Base-by-base conservation (phyloP, 1,140 invertebrate species). In the Drosophila athabasca region DNA sequence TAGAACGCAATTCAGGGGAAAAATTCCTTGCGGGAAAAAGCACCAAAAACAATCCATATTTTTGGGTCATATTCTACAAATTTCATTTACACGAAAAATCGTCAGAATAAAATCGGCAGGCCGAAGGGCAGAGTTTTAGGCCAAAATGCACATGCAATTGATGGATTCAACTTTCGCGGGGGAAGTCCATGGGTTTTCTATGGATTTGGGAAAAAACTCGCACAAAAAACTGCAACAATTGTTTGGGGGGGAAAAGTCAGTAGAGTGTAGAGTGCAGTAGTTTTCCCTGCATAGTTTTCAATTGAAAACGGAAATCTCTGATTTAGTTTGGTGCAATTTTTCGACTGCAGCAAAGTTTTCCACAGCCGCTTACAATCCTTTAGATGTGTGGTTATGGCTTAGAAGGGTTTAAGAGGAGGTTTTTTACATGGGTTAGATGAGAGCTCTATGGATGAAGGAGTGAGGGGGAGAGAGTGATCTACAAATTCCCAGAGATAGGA, bases 231-330 rank as follows among this genome's bases (percentile, higher is more conserved):
- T 31, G 24, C 29, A 35, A 44, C 62, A 48, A 35, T 64, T 64
- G 54, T 64, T 60, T 48, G 62, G 35, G 9, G 29, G 29, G 31
- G 3, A 35, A 35, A 6, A 29, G 29, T 8, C 29, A 7, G 29
- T 11, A 13, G 35, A 39, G 19, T 8, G 35, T 29, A 19, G 17
- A 19, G 17, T 19, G 17, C 17, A 19, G 17, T 19, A 48, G 62
- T 64, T 64, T 48, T 13, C 35, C 2, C 43, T 48, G 62, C 62
- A 64, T 59, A 48, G 66, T 69, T 69, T 69, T 69, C 64, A 50
- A 69, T 69, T 69, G 52, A 13, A 58, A 50, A 50, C 64, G 66
- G 66, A 69, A 68, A 68, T 68, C 62, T 43, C 19, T 68, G 24
- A 58, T 68, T 43, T 35, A 35, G 35, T 39, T 11, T 39, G 35